These are phyloP conservation scores for Metellina segmentata DNA, from an alignment of 2,888 invertebrate genomes.

Conservation along the genomic window DNA sequence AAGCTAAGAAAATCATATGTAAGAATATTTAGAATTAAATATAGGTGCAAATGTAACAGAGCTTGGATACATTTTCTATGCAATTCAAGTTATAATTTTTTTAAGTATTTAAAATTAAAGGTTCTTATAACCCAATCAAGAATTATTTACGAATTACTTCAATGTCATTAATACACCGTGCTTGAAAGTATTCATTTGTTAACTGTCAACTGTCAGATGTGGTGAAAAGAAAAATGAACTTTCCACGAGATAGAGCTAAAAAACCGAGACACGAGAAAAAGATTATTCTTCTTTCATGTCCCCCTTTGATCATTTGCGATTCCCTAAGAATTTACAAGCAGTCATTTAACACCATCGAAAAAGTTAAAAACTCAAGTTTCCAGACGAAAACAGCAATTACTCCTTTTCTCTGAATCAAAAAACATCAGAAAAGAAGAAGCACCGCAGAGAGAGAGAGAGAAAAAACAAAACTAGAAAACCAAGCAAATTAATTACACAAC, in stretches of 20 bases:
- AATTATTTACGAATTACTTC: neutral
- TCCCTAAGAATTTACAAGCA: slow-evolving; percentile 40
- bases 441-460: slow-evolving; percentile 18
- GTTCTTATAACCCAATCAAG: too few relatives aligned
- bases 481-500: slow-evolving; percentile 77
- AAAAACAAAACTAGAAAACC: slow-evolving; percentile 54
- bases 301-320: slow-evolving; percentile 45
- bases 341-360: slow-evolving; percentile 74
- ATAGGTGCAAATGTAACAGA: too few relatives aligned
- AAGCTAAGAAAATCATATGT: too few relatives aligned
- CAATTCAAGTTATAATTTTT: too few relatives aligned
- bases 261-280: neutral
- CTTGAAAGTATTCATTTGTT: neutral
- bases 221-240: slow-evolving; percentile 10
- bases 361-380: slow-evolving; percentile 65
- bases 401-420: slow-evolving; percentile 47
- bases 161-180: neutral
- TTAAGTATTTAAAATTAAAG: too few relatives aligned
- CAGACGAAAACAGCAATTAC: slow-evolving; percentile 74
- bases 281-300: slow-evolving; percentile 18
- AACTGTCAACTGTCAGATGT: neutral
- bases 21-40: too few relatives aligned
- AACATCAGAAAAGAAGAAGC: slow-evolving; percentile 22
- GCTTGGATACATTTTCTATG: too few relatives aligned
- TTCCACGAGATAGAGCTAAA: neutral